These are phyloP conservation scores for Lacanobia oleracea DNA, from an alignment of 2,888 invertebrate species.

Conservation along the genomic window DNA sequence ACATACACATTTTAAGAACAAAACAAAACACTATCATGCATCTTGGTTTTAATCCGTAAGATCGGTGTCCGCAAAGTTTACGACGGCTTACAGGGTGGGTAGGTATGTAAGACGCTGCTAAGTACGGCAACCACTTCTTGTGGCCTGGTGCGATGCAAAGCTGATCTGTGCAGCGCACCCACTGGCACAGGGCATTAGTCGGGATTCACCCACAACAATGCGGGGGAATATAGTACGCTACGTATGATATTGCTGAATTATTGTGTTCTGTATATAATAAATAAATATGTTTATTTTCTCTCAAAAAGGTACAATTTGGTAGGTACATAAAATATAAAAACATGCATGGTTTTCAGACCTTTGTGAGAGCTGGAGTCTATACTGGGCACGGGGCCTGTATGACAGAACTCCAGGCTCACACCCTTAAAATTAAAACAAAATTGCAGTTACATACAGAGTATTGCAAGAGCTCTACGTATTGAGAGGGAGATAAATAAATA, in stretches of 20 bases:
- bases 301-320: too few species aligned
- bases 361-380: too few species aligned
- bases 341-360: too few species aligned
- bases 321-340: too few species aligned
- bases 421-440: too few species aligned
- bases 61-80: conserved; percentile 13
- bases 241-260: background rate
- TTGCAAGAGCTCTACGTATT: too few species aligned
- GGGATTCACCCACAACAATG: conserved; percentile 33
- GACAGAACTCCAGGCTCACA: too few species aligned
- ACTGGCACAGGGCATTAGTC: conserved; percentile 16
- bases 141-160: conserved; percentile 34
- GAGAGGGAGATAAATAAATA: too few species aligned
- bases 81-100: conserved; percentile 16
- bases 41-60: conserved; percentile 15
- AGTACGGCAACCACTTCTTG: conserved; percentile 40
- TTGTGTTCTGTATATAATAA: background rate
- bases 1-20: too few species aligned
- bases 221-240: background rate
- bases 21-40: conserved; percentile 16
- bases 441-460: too few species aligned
- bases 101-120: conserved; percentile 32
- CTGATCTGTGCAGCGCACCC: conserved; percentile 32
- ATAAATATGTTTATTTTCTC: too few species aligned
- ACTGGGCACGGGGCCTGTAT: too few species aligned